These are phyloP conservation scores for Drosophila buzzatii DNA, from an alignment of 2,888 invertebrate species.

Conservation along the genomic window DNA sequence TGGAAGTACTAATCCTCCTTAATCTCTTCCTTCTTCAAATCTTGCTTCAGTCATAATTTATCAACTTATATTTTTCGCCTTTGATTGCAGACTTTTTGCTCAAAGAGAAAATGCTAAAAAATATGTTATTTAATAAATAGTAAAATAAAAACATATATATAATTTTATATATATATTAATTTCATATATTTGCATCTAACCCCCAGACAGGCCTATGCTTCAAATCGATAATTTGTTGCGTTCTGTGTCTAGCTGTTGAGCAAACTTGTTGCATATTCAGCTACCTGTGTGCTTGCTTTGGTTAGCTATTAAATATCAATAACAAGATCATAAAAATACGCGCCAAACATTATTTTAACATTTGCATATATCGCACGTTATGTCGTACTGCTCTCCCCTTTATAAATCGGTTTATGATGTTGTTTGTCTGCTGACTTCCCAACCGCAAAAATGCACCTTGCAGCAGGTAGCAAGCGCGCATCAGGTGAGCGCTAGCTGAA, in stretches of 20 bases:
- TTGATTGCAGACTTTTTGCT: too few relatives aligned
- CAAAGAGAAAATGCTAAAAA: too few relatives aligned
- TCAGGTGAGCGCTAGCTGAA: background rate
- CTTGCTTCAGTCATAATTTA: too few relatives aligned
- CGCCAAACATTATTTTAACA: slow-evolving; percentile 67
- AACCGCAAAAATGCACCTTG: slow-evolving; percentile 49
- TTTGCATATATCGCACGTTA: slow-evolving; percentile 52
- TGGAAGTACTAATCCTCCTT: too few relatives aligned
- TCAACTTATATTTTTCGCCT: too few relatives aligned
- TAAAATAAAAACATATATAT: too few relatives aligned
- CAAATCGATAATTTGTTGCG: background rate
- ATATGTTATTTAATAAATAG: too few relatives aligned
- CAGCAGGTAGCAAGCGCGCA: slow-evolving; percentile 34
- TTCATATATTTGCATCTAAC: too few relatives aligned
- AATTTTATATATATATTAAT: too few relatives aligned
- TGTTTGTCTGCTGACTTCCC: slow-evolving; percentile 63
- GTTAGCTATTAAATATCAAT: slow-evolving; percentile 63
- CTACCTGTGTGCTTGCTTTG: slow-evolving; percentile 30
- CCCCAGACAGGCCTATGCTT: too few relatives aligned
- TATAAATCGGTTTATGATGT: slow-evolving; percentile 59
- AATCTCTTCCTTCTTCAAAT: too few relatives aligned
- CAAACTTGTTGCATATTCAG: background rate
- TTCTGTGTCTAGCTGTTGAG: background rate
- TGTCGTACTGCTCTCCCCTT: slow-evolving; percentile 9
- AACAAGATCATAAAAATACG: slow-evolving; percentile 63